A percentile compares a stretch with the other conserved stretches of the same genome.
Evolutionary conservation across 2,113 vertebrate species (phyloP).

Genomic region (Elaphurus davidianus): DNA sequence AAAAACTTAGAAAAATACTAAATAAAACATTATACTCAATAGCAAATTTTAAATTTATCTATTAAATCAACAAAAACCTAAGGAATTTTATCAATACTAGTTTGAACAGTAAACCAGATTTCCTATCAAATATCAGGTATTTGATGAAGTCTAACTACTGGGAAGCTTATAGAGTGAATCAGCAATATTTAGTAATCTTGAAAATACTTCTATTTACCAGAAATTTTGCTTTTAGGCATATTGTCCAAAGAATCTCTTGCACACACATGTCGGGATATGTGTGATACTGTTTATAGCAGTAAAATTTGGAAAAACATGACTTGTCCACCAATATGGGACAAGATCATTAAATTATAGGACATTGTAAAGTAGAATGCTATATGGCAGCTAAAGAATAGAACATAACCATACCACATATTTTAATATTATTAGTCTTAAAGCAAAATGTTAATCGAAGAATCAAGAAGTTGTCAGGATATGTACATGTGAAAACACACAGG

Average conservation of each 20-base stretch:
- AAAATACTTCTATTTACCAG: not conserved
- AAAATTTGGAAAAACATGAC: not conserved
- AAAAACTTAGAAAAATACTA: not conserved
- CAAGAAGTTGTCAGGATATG: not conserved
- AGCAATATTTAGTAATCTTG: not conserved
- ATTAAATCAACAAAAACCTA: not conserved
- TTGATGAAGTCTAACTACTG: not conserved
- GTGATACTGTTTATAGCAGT: not conserved
- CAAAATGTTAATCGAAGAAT: not conserved
- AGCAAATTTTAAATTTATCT: not conserved
- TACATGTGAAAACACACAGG: not conserved
- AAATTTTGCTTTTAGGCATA: not conserved
- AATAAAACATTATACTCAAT: not conserved
- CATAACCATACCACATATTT: not conserved
- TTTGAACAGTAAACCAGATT: not conserved
- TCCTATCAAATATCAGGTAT: not conserved
- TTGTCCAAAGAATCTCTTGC: not conserved
- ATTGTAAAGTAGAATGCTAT: not conserved
- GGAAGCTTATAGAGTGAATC: not conserved
- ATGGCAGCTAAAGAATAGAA: not conserved
- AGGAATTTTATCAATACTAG: not conserved
- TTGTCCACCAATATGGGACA: not conserved
- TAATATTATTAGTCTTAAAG: not conserved
- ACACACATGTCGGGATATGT: not conserved
- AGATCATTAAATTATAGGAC: not conserved